Conservation (phyloP, 2,797 vertebrate genomes). For the Tragelaphus oryx region DNA sequence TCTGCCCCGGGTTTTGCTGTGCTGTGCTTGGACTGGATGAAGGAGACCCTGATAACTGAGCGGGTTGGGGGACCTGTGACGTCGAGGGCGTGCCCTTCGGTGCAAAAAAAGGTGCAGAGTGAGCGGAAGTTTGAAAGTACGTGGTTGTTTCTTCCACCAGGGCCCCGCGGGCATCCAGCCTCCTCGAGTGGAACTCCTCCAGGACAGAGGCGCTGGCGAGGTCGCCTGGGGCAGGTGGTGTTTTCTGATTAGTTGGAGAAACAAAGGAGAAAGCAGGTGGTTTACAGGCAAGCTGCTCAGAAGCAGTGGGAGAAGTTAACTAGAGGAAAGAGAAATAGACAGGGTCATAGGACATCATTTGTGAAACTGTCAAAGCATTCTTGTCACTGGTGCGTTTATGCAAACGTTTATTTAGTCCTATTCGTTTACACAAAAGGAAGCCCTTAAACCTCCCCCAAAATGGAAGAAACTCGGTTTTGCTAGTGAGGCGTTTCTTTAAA, state of each 20-base stretch:
- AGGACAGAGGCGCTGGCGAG: constrained; percentile 74
- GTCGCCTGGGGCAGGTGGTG: constrained; percentile 64
- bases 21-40: constrained; percentile 28
- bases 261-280: constrained; percentile 79
- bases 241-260: constrained; percentile 81
- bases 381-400: constrained; percentile 33
- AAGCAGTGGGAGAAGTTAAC: constrained; percentile 81
- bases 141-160: constrained; percentile 76
- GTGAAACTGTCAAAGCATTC: constrained; percentile 51
- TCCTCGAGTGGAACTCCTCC: constrained; percentile 75
- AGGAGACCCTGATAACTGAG: constrained; percentile 43
- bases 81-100: constrained; percentile 62
- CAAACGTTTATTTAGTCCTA: background rate
- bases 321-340: constrained; percentile 81
- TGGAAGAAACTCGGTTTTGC: background rate
- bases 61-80: constrained; percentile 55
- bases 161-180: constrained; percentile 73
- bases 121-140: constrained; percentile 72
- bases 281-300: constrained; percentile 81
- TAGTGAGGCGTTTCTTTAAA: background rate
- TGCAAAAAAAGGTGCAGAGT: constrained; percentile 52
- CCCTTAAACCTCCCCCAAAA: constrained; percentile 19
- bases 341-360: constrained; percentile 72
- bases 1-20: constrained; percentile 50
- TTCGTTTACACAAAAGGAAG: constrained; percentile 58